Evolutionary conservation across 2,888 invertebrate genomes (phyloP), one percentile per base, ranked within the genome.

Genomic region (Rhagium mordax): DNA sequence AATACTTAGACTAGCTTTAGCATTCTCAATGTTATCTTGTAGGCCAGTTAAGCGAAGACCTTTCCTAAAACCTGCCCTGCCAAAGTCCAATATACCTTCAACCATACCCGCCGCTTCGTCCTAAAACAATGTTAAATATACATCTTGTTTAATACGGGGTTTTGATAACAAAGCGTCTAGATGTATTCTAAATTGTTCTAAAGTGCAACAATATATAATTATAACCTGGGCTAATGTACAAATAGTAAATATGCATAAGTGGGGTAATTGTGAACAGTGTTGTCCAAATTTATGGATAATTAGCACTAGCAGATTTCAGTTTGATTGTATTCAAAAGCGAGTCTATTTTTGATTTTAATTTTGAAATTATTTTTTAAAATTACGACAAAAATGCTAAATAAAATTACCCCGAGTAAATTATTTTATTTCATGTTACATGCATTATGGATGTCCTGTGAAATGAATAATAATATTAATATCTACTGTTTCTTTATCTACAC

Each of bases 61-160:
- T 79, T 91, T 92, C 82, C 90, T 89, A 13, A 92, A 81, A 0
- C 91, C 91, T 0, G 92, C 91, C 75, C 91, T 90, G 16, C 92
- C 92, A 75, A 91, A 91, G 84, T 92, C 92, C 27, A 92, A 84
- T 0, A 92, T 87, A 0, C 92, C 92, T 82, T 92, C 92, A 87
- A 92, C 91, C 88, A 92, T 90, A 0, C 91, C 92, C 0, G 91
- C 92, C 0, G 92, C 92, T 83, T 92, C 92, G 72, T 92, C 92
- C 91, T 92, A 81, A 15, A 59, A 59, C 7, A 33, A 59, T 29
- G 13, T 18, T 33, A 16, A 59, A 27, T 57, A 13, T 7, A 27
- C 27, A 24, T 24, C 1, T 27, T 24, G 27, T 7, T 24, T 8
- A 13, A 27, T 55, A 24, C 3, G 1, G 7, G 15, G 2, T 13